A percentile compares a stretch with the other conserved stretches of the same genome.
phyloP scores from a whole-genome alignment of 1,140 invertebrate species.

The Galendromus occidentalis region DNA sequence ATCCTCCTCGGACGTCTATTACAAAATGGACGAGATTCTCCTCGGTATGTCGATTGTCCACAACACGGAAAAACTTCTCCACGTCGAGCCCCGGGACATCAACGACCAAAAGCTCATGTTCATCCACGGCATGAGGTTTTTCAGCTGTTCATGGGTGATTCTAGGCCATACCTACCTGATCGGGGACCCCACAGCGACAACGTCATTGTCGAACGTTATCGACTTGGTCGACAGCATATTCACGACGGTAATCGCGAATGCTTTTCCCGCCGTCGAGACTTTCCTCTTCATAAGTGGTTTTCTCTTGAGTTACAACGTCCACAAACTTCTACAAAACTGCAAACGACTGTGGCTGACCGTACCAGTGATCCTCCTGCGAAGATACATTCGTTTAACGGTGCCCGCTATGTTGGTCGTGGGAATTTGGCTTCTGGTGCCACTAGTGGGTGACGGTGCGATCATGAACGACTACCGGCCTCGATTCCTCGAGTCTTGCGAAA shows the following conservation, averaged over 20 bases:
- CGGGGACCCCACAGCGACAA: constrained; percentile 5
- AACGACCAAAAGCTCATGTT: constrained; percentile 2
- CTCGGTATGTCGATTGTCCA: background rate
- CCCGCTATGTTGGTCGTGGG: constrained; percentile 3
- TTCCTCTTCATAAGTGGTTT: background rate
- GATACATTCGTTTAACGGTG: background rate
- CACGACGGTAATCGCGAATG: background rate
- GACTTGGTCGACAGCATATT: background rate
- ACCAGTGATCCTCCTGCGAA: background rate
- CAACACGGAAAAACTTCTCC: constrained; percentile 1
- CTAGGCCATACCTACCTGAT: constrained; percentile 52
- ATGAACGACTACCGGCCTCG: constrained; percentile 1
- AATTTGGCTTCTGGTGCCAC: background rate
- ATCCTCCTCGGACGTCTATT: background rate
- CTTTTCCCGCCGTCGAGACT: background rate
- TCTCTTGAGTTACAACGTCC: background rate
- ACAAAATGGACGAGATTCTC: background rate
- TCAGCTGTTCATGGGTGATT: constrained; percentile 82
- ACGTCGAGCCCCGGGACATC: constrained; percentile 5
- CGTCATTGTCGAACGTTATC: constrained; percentile 6
- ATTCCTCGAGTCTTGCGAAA: constrained; percentile 14
- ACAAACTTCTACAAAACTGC: background rate
- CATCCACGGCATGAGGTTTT: constrained; percentile 52
- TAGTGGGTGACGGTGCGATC: background rate
- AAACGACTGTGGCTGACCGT: background rate